Evolutionary conservation across 2,797 vertebrate species (phyloP).

Genomic region (Danio jaintianensis): DNA sequence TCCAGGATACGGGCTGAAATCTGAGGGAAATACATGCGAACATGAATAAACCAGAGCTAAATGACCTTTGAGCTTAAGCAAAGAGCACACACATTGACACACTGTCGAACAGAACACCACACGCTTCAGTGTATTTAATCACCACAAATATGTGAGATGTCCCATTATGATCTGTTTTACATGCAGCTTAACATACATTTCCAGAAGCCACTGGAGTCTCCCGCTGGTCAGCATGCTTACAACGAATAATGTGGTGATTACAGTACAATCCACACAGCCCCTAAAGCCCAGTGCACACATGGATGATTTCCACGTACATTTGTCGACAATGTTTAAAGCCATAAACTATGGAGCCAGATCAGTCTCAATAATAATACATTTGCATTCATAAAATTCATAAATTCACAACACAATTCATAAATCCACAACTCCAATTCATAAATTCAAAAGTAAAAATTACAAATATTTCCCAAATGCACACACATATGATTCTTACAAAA

Average conservation of each 20-base stretch:
- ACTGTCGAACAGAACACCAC: conserved; percentile 6
- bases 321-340: too few species aligned
- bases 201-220: conserved; percentile 34
- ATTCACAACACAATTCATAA: too few species aligned
- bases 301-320: too few species aligned
- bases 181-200: conserved; percentile 18
- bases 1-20: conserved; percentile 96
- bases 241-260: neutral
- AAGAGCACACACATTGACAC: conserved; percentile 45
- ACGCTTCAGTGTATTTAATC: neutral
- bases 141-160: neutral
- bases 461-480: too few species aligned
- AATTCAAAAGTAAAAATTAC: too few species aligned
- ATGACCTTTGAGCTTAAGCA: neutral
- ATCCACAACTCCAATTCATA: too few species aligned
- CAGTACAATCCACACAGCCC: neutral
- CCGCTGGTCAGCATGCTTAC: neutral
- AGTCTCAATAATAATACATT: too few species aligned
- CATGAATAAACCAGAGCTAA: conserved; percentile 3
- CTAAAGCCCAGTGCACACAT: too few species aligned
- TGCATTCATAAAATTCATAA: too few species aligned
- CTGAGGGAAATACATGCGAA: conserved; percentile 70
- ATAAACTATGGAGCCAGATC: too few species aligned
- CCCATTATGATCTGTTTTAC: neutral
- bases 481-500: too few species aligned